Evolutionary conservation across 2,113 vertebrate species (phyloP), one percentile per base, ranked within the genome.

Genomic region (Sisor rabdophorus): DNA sequence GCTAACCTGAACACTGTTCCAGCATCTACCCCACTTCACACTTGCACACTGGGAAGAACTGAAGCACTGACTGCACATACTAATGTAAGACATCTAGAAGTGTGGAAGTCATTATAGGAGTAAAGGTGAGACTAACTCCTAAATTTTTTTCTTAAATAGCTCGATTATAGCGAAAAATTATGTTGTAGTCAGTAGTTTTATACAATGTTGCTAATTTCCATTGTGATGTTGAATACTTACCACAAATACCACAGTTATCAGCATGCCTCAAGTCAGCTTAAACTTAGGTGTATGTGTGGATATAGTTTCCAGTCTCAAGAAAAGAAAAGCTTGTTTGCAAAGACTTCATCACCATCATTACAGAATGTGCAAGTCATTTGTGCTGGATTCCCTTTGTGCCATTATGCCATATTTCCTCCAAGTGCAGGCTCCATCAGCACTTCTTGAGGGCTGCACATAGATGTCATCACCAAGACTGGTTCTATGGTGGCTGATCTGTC

Each of bases 401-500:
- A 76, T 76, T 50, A 73, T 76, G 60, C 64, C 68, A 60, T 63
- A 59, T 68, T 68, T 68, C 40, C 22, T 50, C 58, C 54, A 53
- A 48, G 22, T 44, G n/a, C 13, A 52, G 32, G 52, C 79, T 79
- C 79, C 52, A 30, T 81, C 82, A 69, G 54, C 76, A 76, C 76
- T 44, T 54, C 47, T 53, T 70, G 58, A 52, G 48, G 13, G 50
- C 60, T 80, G 36, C 72, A 65, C 73, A 64, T 60, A 73, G 20
- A 20, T 79, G 73, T 73, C 73, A 78, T 64, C 36, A 60, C 22
- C 12, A 12, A 60, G 64, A 26, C 75, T 17, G 24, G 63, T 50
- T 65, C 30, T 70, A 71, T 73, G 56, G 36, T 48, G 71, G 71
- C 71, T 52, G 36, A 44, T 16, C 50, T 44, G 8, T 17, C 20